phyloP scores from a whole-genome alignment of 2,888 invertebrate species.

The Tineola bisselliella region DNA sequence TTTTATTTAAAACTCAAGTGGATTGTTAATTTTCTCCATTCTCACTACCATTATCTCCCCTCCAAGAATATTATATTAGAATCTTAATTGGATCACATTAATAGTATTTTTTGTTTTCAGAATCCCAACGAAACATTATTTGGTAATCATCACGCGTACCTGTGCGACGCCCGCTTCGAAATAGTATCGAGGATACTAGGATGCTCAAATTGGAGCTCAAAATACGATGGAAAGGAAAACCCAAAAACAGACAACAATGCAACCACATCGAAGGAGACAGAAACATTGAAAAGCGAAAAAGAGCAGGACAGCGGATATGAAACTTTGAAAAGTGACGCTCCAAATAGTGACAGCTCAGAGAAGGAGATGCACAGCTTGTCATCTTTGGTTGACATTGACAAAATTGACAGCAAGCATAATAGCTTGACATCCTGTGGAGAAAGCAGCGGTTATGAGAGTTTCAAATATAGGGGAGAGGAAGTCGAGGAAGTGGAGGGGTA shows the following conservation, averaged over 20 bases:
- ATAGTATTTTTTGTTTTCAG: slow-evolving; percentile 28
- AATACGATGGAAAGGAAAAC: slow-evolving; percentile 74
- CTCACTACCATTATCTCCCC: too few species aligned
- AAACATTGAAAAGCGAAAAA: slow-evolving; percentile 26
- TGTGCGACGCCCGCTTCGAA: slow-evolving; percentile 84
- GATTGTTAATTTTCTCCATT: too few species aligned
- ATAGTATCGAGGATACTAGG: slow-evolving; percentile 79
- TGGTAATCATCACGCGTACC: slow-evolving; percentile 85
- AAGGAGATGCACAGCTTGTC: slow-evolving; percentile 46
- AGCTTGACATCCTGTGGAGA: slow-evolving; percentile 78
- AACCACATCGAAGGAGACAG: slow-evolving; percentile 38
- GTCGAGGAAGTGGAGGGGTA: slow-evolving; percentile 49
- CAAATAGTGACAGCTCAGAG: slow-evolving; percentile 34
- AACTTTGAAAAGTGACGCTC: slow-evolving; percentile 30
- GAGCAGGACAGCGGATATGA: slow-evolving; percentile 59
- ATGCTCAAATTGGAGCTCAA: slow-evolving; percentile 81
- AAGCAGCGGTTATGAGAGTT: slow-evolving; percentile 82
- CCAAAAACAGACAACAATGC: slow-evolving; percentile 47
- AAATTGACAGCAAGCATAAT: slow-evolving; percentile 40
- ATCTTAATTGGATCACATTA: too few species aligned
- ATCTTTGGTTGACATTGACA: slow-evolving; percentile 31
- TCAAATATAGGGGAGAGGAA: slow-evolving; percentile 69
- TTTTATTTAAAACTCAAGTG: too few species aligned
- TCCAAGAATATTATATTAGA: too few species aligned
- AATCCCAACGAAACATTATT: slow-evolving; percentile 74